Evolutionary conservation across 2,888 invertebrate genomes (phyloP).

Genomic region (Tetanocera ferruginea): DNA sequence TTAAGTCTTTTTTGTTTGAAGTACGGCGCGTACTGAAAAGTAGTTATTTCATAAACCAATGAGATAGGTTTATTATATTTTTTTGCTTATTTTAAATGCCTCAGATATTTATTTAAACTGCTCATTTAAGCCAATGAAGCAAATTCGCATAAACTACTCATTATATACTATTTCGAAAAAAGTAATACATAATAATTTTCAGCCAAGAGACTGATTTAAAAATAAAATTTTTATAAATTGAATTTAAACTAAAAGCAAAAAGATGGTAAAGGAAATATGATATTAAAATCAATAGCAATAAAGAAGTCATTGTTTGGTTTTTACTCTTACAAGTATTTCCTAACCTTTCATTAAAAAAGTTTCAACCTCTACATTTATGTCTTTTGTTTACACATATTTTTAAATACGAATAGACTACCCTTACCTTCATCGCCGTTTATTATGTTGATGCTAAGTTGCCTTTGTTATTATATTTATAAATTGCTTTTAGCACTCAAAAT

Average conservation of each 20-base stretch:
- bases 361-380: too few species aligned
- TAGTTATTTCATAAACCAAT: constrained; percentile 11
- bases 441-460: too few species aligned
- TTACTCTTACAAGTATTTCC: too few species aligned
- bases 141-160: neutral
- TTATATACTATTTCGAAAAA: neutral
- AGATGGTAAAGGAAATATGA: neutral
- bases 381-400: too few species aligned
- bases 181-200: neutral
- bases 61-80: neutral
- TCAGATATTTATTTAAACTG: neutral
- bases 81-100: neutral
- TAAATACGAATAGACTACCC: too few species aligned
- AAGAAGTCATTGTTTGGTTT: too few species aligned
- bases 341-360: too few species aligned
- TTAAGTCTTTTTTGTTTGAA: constrained; percentile 47
- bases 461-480: too few species aligned
- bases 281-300: neutral
- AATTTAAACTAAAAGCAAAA: neutral
- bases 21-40: neutral
- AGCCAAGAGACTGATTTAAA: neutral
- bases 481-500: too few species aligned
- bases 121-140: neutral
- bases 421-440: too few species aligned
- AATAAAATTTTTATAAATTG: neutral